Evolutionary conservation across 1,140 invertebrate genomes (phyloP).

Genomic region (Akabosia matsudoensis): DNA sequence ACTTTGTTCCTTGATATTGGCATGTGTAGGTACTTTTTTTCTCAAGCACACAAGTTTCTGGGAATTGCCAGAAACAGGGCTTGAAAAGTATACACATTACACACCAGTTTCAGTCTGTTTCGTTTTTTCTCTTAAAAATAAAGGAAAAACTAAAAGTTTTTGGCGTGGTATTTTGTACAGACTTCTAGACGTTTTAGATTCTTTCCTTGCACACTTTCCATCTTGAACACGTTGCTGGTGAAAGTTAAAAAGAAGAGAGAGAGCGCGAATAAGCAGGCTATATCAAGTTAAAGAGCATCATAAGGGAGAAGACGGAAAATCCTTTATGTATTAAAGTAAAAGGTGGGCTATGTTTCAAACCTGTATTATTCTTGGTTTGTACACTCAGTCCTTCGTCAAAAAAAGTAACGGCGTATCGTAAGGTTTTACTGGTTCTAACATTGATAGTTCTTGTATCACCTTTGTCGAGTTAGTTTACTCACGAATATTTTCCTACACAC

Average conservation of each 20-base stretch:
- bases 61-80: not conserved
- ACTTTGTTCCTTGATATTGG: not conserved
- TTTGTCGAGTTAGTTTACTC: not conserved
- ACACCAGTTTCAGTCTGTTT: not conserved
- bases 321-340: not conserved
- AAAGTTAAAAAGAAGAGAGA: not conserved
- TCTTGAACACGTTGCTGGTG: slow-evolving; percentile 8
- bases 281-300: not conserved
- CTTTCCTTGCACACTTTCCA: not conserved
- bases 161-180: not conserved
- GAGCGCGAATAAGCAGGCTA: not conserved
- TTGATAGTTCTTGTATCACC: not conserved
- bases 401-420: not conserved
- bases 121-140: not conserved
- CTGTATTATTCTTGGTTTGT: not conserved
- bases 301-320: not conserved
- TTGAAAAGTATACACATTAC: too few relatives aligned
- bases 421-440: not conserved
- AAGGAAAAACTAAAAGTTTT: slow-evolving; percentile 7
- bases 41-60: not conserved
- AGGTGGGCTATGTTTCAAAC: not conserved
- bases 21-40: not conserved
- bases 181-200: slow-evolving; percentile 10
- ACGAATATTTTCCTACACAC: not conserved
- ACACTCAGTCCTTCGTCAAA: not conserved